Percentiles rank a stretch among this genome's conserved stretches.
Conservation (phyloP, 1,140 invertebrate genomes). For the Brachionus plicatilis region DNA sequence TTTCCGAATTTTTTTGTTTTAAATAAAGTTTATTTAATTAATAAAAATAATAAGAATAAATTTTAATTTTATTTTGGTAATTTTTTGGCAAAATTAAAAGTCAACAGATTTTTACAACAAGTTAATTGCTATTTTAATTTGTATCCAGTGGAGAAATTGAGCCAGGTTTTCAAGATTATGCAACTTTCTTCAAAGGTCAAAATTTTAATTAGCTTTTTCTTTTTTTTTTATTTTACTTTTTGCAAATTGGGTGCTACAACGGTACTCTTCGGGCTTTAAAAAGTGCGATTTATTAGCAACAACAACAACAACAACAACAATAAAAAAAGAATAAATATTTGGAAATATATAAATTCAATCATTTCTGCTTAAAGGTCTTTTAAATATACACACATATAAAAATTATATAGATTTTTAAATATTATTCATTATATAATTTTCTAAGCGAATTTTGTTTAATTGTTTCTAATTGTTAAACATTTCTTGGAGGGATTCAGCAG, state of each 20-base stretch:
- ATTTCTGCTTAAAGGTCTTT: conserved; percentile 22
- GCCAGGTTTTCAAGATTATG: not conserved
- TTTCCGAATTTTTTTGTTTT: too few relatives aligned
- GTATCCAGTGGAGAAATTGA: not conserved
- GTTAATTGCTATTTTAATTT: not conserved
- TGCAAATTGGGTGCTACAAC: not conserved
- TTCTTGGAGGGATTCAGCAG: not conserved
- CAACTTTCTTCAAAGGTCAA: not conserved
- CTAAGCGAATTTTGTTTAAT: not conserved
- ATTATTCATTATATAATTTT: not conserved
- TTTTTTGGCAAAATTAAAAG: not conserved
- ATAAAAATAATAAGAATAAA: not conserved
- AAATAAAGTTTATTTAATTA: too few relatives aligned
- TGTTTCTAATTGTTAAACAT: conserved; percentile 18
- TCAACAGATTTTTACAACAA: not conserved
- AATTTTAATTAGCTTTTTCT: conserved; percentile 1
- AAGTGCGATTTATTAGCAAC: not conserved
- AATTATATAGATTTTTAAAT: not conserved
- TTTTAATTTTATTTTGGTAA: not conserved
- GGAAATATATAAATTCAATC: not conserved
- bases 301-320: not conserved
- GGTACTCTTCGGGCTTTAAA: not conserved
- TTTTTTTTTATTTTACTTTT: not conserved
- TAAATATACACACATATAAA: not conserved
- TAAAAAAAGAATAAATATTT: not conserved